A percentile compares a stretch with the other conserved stretches of the same genome.
Evolutionary conservation across 64 coral and sea anemone genomes (phyloP).

Genomic region (Actinia equina): DNA sequence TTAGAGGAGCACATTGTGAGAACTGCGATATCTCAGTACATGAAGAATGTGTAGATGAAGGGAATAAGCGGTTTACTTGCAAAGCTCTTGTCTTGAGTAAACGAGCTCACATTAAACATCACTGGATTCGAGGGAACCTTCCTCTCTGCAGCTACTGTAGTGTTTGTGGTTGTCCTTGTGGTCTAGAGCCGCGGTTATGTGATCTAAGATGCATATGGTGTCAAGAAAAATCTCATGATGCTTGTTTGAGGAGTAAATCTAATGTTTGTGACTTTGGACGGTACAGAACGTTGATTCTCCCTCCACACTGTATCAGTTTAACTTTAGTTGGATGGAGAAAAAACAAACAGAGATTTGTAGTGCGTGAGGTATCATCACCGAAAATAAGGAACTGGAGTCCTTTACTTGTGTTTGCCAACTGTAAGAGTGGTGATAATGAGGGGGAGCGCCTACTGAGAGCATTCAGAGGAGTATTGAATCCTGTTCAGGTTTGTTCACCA

Average conservation of each 20-base stretch:
- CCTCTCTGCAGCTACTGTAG: conserved; percentile 88
- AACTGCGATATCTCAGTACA: conserved; percentile 89
- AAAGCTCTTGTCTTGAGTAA: conserved; percentile 89
- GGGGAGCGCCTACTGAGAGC: conserved; percentile 86
- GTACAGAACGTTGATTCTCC: conserved; percentile 68
- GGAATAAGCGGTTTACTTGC: conserved; percentile 75
- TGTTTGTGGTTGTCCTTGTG: conserved; percentile 80
- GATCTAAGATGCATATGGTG: conserved; percentile 96
- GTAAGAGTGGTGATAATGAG: conserved; percentile 98
- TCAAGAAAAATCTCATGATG: conserved; percentile 80
- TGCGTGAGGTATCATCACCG: conserved; percentile 73
- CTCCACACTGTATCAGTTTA: conserved; percentile 90
- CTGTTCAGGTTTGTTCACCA: conserved; percentile 89
- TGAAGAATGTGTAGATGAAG: conserved; percentile 86
- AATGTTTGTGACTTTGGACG: conserved; percentile 81
- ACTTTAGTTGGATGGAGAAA: conserved; percentile 73
- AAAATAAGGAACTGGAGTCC: conserved; percentile 84
- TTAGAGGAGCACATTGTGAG: conserved; percentile 88
- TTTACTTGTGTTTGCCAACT: conserved; percentile 89
- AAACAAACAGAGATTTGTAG: conserved; percentile 73
- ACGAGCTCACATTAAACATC: conserved; percentile 75
- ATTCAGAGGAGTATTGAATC: conserved; percentile 79
- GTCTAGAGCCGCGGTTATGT: conserved; percentile 81
- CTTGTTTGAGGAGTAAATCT: conserved; percentile 61
- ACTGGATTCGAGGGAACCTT: conserved; percentile 92